Evolutionary conservation across 2,797 vertebrate species (phyloP).

Genomic region (Mareca penelope): DNA sequence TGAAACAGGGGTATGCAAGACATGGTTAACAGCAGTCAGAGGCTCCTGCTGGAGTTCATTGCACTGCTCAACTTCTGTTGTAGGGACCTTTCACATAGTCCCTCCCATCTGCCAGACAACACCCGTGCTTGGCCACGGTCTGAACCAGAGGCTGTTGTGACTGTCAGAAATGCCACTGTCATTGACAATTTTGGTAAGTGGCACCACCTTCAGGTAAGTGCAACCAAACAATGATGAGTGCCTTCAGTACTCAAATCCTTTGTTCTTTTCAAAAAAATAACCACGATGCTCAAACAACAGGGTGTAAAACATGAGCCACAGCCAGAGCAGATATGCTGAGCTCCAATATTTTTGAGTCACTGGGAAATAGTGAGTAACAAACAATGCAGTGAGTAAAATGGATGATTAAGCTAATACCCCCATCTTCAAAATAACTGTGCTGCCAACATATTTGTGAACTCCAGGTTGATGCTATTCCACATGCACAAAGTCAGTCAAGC

Average conservation of each 20-base stretch:
- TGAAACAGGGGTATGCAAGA: background rate
- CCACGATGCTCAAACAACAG: background rate
- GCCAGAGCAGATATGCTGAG: background rate
- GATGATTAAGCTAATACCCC: background rate
- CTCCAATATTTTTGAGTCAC: background rate
- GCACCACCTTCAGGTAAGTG: background rate
- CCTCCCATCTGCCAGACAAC: background rate
- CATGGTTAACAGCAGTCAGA: background rate
- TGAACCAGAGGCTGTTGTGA: background rate
- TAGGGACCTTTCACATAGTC: fast-evolving
- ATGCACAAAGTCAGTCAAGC: background rate
- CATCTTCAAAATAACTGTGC: background rate
- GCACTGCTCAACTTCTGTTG: background rate
- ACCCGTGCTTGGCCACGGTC: background rate
- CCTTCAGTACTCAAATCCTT: background rate
- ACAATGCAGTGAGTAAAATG: background rate
- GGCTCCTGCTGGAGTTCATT: background rate
- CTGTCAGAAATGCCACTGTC: background rate
- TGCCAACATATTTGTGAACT: background rate
- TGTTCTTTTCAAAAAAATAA: background rate
- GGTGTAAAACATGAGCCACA: background rate
- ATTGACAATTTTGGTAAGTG: background rate
- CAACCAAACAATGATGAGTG: background rate
- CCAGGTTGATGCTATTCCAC: background rate
- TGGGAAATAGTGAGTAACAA: background rate